A percentile compares a stretch with the other conserved stretches of the same genome.
These are phyloP conservation scores for Tenthredo amoena DNA, from an alignment of 2,888 invertebrate genomes.

Conservation along the genomic window DNA sequence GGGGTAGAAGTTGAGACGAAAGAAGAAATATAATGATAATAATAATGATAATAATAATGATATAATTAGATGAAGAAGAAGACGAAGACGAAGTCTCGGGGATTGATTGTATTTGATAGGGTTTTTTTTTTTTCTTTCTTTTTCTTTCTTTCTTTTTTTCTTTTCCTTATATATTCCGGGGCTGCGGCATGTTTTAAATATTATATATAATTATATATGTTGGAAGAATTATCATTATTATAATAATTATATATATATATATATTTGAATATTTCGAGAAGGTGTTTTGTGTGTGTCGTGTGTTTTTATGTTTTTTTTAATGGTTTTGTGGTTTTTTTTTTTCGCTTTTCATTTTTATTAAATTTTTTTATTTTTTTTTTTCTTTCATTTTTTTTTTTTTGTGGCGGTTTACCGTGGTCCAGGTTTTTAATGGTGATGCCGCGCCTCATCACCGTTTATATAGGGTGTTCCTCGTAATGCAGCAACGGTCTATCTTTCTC, in stretches of 20 bases:
- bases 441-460: neutral
- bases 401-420: slow-evolving; percentile 16
- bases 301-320: neutral
- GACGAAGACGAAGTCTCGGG: neutral
- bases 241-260: slow-evolving; percentile 20
- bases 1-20: neutral
- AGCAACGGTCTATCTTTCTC: neutral
- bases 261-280: slow-evolving; percentile 9
- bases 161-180: neutral
- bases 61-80: neutral
- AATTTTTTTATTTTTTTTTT: neutral
- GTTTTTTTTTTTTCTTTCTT: neutral
- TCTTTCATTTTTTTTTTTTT: neutral
- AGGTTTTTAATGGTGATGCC: neutral
- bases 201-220: slow-evolving; percentile 51
- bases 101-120: slow-evolving; percentile 12
- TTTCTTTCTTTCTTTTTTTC: too few relatives aligned
- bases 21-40: neutral
- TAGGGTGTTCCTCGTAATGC: neutral
- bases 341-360: neutral
- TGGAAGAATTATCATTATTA: slow-evolving; percentile 36
- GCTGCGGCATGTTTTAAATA: slow-evolving; percentile 15
- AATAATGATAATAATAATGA: slow-evolving; percentile 3
- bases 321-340: neutral
- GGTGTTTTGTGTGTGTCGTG: neutral